A percentile compares a stretch with the other conserved stretches of the same genome.
Evolutionary conservation across 2,797 vertebrate genomes (phyloP).

Genomic region (Paratrypauchen microcephalus): DNA sequence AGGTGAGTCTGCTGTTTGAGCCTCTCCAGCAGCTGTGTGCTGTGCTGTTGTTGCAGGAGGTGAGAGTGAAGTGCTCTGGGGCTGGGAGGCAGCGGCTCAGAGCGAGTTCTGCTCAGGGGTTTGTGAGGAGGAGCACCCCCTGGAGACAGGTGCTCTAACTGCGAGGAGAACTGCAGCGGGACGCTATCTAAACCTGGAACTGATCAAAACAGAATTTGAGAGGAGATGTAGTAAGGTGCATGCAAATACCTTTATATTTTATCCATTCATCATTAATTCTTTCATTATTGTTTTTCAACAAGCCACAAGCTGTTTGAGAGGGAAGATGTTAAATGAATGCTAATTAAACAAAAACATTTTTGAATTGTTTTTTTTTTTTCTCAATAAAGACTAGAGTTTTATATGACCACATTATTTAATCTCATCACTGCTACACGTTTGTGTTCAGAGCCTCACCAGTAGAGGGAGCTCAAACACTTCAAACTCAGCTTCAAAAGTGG

Average conservation of each 20-base stretch:
- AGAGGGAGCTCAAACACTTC: slow-evolving; percentile 40
- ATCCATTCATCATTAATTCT: neutral
- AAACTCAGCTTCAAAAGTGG: slow-evolving; percentile 2
- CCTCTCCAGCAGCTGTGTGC: slow-evolving; percentile 83
- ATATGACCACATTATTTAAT: too few species aligned
- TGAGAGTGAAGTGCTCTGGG: slow-evolving; percentile 80
- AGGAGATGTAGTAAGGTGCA: neutral
- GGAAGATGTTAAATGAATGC: too few species aligned
- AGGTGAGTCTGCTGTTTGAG: slow-evolving; percentile 88
- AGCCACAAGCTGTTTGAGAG: too few species aligned
- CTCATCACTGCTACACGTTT: too few species aligned
- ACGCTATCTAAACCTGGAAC: slow-evolving; percentile 85
- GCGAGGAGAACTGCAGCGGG: slow-evolving; percentile 80
- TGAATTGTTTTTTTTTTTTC: too few species aligned
- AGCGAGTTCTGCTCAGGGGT: slow-evolving; percentile 90
- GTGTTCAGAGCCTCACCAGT: slow-evolving; percentile 33
- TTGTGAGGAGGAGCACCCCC: slow-evolving; percentile 86
- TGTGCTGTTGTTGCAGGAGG: slow-evolving; percentile 85
- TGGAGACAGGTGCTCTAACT: slow-evolving; percentile 76
- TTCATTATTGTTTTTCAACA: too few species aligned
- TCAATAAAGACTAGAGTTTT: too few species aligned
- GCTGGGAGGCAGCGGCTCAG: slow-evolving; percentile 90
- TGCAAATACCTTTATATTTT: neutral
- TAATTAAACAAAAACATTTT: too few species aligned
- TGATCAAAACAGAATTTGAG: slow-evolving; percentile 39